Evolutionary conservation across 2,113 vertebrate genomes (phyloP).

Genomic region (Prinia subflava): DNA sequence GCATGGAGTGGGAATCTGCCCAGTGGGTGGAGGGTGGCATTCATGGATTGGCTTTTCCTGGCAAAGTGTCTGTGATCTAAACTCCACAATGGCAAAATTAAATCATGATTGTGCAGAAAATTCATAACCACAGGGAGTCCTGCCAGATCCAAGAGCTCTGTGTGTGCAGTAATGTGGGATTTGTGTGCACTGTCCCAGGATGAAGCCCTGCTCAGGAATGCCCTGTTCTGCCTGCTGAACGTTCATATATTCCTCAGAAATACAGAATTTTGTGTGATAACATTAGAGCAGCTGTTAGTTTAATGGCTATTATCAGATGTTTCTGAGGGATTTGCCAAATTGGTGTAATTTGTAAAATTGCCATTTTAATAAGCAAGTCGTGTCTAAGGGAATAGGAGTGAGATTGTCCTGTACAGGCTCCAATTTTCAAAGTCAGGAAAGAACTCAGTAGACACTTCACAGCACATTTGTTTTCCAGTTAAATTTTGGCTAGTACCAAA

Average conservation of each 20-base stretch:
- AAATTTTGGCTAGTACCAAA: not conserved
- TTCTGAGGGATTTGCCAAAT: conserved; percentile 21
- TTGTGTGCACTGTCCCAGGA: not conserved
- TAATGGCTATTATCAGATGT: not conserved
- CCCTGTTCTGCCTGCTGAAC: not conserved
- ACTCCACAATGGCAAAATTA: not conserved
- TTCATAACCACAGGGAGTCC: not conserved
- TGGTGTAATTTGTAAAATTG: conserved; percentile 18
- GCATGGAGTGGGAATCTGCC: not conserved
- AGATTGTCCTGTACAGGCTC: not conserved
- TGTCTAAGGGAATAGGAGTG: not conserved
- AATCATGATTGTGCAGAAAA: not conserved
- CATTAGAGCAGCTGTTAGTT: not conserved
- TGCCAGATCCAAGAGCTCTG: not conserved
- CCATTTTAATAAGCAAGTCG: conserved; percentile 18
- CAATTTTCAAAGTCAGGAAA: conserved; percentile 9
- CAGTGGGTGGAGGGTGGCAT: not conserved
- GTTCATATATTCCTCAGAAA: not conserved
- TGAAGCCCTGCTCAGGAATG: not conserved
- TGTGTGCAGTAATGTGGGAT: not conserved
- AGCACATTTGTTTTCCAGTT: not conserved
- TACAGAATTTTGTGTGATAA: not conserved
- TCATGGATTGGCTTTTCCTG: not conserved
- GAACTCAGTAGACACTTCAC: not conserved
- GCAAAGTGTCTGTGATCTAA: not conserved